phyloP scores from a whole-genome alignment of 2,888 invertebrate species.

The Aricia artaxerxes region DNA sequence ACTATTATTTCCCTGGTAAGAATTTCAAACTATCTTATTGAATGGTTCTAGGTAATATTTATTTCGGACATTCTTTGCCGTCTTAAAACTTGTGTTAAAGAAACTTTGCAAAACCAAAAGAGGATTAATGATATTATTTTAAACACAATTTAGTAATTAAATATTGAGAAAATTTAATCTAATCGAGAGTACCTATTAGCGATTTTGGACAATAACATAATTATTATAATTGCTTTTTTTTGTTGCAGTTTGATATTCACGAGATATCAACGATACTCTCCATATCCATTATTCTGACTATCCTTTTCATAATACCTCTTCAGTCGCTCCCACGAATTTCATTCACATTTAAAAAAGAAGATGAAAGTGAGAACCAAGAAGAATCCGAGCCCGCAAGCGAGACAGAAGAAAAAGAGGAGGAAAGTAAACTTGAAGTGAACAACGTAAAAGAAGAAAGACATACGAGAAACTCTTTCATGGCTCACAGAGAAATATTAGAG shows the following conservation, averaged over 20 bases:
- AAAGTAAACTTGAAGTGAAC: slow-evolving; percentile 45
- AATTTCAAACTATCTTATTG: slow-evolving; percentile 34
- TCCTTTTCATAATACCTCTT: slow-evolving; percentile 84
- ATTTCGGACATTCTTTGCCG: not conserved
- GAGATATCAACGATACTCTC: slow-evolving; percentile 78
- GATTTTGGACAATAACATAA: no score
- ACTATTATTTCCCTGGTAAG: slow-evolving; percentile 80
- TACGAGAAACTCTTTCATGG: slow-evolving; percentile 57
- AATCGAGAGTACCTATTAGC: no score
- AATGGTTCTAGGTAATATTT: slow-evolving; percentile 5
- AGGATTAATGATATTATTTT: no score
- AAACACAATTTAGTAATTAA: no score
- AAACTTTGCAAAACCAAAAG: no score
- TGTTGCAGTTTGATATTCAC: slow-evolving; percentile 51
- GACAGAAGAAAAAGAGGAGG: slow-evolving; percentile 43
- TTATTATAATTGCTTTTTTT: slow-evolving; percentile 3
- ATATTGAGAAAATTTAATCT: no score
- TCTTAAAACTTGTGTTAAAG: not conserved
- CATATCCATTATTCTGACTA: slow-evolving; percentile 77
- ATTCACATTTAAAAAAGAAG: slow-evolving; percentile 46
- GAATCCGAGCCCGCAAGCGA: slow-evolving; percentile 39
- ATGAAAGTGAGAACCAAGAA: slow-evolving; percentile 39
- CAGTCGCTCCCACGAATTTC: slow-evolving; percentile 70
- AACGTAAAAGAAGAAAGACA: slow-evolving; percentile 49
- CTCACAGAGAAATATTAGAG: slow-evolving; percentile 70